Percentiles rank a stretch among this genome's conserved stretches.
Evolutionary conservation across 2,888 invertebrate genomes (phyloP).

Genomic region (Nomada ruficornis): DNA sequence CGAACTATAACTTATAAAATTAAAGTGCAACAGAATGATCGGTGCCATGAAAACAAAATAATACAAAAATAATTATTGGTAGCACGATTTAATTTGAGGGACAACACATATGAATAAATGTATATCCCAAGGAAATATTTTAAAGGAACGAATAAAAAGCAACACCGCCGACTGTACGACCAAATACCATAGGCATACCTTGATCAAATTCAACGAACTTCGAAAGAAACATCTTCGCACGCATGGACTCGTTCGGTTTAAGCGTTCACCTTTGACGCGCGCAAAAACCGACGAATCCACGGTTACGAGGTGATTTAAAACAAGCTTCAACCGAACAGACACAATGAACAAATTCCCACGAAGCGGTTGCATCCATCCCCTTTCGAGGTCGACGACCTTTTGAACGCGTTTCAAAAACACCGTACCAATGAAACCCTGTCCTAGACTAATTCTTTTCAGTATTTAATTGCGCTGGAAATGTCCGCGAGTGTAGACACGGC

Average conservation of each 20-base stretch:
- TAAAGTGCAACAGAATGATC: too few species aligned
- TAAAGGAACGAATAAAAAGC: too few species aligned
- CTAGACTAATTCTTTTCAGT: slow-evolving; percentile 46
- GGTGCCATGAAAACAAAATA: too few species aligned
- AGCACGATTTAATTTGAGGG: too few species aligned
- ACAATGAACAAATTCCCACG: slow-evolving; percentile 78
- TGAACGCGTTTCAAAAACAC: slow-evolving; percentile 61
- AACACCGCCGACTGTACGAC: too few species aligned
- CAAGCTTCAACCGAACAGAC: slow-evolving; percentile 61
- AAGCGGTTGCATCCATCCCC: slow-evolving; percentile 77
- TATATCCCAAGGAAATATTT: too few species aligned
- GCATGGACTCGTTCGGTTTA: slow-evolving; percentile 11
- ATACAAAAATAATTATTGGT: too few species aligned
- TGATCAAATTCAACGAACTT: background rate
- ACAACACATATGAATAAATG: too few species aligned
- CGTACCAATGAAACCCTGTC: slow-evolving; percentile 51
- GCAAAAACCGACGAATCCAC: slow-evolving; percentile 64
- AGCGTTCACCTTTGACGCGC: slow-evolving; percentile 2
- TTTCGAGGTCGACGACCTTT: slow-evolving; percentile 74
- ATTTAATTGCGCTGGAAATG: too few species aligned
- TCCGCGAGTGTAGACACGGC: too few species aligned
- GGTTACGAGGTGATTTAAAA: slow-evolving; percentile 64
- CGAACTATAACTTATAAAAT: background rate
- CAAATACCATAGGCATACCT: too few species aligned
- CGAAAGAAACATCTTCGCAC: background rate